Conservation (phyloP, 2,797 vertebrate species). For the Pachyuromys duprasi region DNA sequence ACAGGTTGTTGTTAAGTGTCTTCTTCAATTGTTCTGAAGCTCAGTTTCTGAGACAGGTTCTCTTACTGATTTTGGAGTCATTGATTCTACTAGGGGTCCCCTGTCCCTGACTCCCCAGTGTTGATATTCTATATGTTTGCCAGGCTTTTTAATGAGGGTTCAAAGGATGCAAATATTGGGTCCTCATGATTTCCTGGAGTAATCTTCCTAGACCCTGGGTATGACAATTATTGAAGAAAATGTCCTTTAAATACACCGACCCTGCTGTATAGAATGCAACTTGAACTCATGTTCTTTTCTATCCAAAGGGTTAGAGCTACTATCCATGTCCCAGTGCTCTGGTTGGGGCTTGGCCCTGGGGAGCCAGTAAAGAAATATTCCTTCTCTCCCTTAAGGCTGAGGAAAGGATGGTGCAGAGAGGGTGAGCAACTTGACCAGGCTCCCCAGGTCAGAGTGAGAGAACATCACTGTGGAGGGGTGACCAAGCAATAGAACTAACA, state of each 20-base stretch:
- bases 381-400: background rate
- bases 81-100: background rate
- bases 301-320: background rate
- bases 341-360: rapidly evolving
- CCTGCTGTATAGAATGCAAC: background rate
- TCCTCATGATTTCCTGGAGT: background rate
- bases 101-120: too few species aligned
- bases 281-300: rapidly evolving
- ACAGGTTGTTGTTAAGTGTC: background rate
- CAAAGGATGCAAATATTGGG: background rate
- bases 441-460: background rate
- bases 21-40: background rate
- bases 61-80: background rate
- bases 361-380: background rate
- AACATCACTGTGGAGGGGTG: rapidly evolving
- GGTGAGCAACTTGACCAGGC: background rate
- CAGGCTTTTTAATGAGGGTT: background rate
- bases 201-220: too few species aligned
- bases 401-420: too few species aligned
- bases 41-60: background rate
- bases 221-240: background rate
- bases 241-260: background rate
- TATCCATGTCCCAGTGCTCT: background rate
- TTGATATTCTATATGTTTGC: background rate
- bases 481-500: too few species aligned